Base-by-base conservation (phyloP, 2,113 vertebrate genomes). In the Caretta caretta region DNA sequence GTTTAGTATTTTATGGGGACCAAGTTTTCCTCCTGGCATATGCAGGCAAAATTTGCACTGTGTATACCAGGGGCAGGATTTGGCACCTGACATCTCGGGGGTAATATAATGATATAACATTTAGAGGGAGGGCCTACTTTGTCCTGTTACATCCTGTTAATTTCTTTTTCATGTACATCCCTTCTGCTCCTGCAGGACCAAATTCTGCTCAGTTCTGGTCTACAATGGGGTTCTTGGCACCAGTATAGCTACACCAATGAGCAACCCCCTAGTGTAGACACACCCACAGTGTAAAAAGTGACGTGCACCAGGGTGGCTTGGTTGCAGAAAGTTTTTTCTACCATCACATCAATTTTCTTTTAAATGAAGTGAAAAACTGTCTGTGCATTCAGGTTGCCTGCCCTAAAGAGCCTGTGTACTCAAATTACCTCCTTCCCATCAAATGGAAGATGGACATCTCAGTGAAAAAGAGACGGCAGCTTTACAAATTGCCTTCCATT, bases 161-260 rank as follows among this genome's bases (percentile, higher is more conserved):
- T 46, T 48, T 46, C 6, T 78, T 42, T 78, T 27, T 6, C 75
- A 78, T 2, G 24, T 48, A 27, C 25, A 48, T 25, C 25, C 72
- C 16, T 76, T 78, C 42, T 72, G 6, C 42, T 78, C 46, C 42
- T 8, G 13, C 75, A 14, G 19, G 20, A 29, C 25, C 25, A 27
- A 78, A 78, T 14, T 78, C 46, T 46, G 12, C 75, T 78, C 75
- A 78, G 38, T 48, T 12, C 42, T 48, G 42, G 75, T 48, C 13
- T 48, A 78, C 42, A 78, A 25, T 27, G 42, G 29, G 42, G 22
- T 46, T 29, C 38, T 78, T 48, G 35, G 65, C 35, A 65, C 29
- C 13, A 65, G 29, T 0, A 0, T 49, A 13, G 8, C 4, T 48
- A 25, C 0, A 56, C 12, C 5, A 62, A 1, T 38, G n/a, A 20